These are phyloP conservation scores for Calephelis nemesis DNA, from an alignment of 1,140 invertebrate species.

Conservation along the genomic window DNA sequence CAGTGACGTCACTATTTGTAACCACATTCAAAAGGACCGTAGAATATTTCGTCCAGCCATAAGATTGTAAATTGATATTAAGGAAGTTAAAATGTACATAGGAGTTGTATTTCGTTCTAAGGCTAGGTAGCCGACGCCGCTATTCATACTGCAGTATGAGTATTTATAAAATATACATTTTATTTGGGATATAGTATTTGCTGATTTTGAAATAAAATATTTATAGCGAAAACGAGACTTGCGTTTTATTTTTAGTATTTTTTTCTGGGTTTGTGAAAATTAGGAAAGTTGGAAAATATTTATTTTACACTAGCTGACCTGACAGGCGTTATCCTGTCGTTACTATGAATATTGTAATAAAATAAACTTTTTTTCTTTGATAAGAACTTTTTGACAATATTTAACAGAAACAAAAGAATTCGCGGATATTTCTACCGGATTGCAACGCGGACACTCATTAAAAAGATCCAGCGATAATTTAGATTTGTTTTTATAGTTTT, in stretches of 20 bases:
- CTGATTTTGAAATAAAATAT: slow-evolving; percentile 72
- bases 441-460: too few relatives aligned
- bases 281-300: too few relatives aligned
- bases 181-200: slow-evolving; percentile 69
- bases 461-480: too few relatives aligned
- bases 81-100: slow-evolving; percentile 45
- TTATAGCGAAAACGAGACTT: slow-evolving; percentile 50
- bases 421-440: too few relatives aligned
- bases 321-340: too few relatives aligned
- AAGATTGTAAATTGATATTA: slow-evolving; percentile 16
- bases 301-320: too few relatives aligned
- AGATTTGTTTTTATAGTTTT: too few relatives aligned
- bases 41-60: slow-evolving; percentile 17
- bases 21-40: slow-evolving; percentile 11
- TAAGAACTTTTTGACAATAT: too few relatives aligned
- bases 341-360: too few relatives aligned
- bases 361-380: too few relatives aligned
- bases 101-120: slow-evolving; percentile 20
- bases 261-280: too few relatives aligned
- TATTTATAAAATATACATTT: slow-evolving; percentile 57
- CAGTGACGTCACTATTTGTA: slow-evolving; percentile 10
- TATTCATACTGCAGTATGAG: slow-evolving; percentile 27
- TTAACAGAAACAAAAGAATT: too few relatives aligned
- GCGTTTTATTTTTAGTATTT: background rate
- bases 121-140: slow-evolving; percentile 14